phyloP scores from a whole-genome alignment of 1,140 invertebrate species.

The Tetramorium simillimum region DNA sequence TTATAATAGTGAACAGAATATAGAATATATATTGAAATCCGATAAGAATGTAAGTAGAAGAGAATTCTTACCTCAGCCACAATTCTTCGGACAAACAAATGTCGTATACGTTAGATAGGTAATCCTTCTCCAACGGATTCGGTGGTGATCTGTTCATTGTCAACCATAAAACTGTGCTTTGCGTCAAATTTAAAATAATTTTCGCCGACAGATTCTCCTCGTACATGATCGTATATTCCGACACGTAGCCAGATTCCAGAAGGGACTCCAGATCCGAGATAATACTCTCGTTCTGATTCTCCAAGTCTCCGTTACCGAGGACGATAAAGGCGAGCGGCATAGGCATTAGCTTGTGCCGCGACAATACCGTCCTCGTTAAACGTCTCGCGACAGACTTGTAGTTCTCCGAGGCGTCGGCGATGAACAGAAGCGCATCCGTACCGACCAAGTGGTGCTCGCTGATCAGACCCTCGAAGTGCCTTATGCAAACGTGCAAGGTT shows the following conservation, averaged over 20 bases:
- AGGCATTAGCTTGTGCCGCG: conserved; percentile 78
- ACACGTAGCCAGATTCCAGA: conserved; percentile 79
- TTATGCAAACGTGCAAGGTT: conserved; percentile 78
- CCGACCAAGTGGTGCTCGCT: conserved; percentile 75
- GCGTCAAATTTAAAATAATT: conserved; percentile 83
- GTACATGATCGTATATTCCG: conserved; percentile 78
- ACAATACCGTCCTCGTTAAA: conserved; percentile 78
- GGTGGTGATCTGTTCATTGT: conserved; percentile 85
- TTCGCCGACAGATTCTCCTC: conserved; percentile 83
- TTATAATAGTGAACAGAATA: conserved; percentile 32
- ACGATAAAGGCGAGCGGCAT: conserved; percentile 79
- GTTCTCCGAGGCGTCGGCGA: conserved; percentile 75
- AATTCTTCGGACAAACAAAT: conserved; percentile 88
- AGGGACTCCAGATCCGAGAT: conserved; percentile 71
- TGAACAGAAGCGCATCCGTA: conserved; percentile 79
- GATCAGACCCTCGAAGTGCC: conserved; percentile 77
- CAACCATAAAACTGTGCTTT: conserved; percentile 87
- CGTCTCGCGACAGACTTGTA: conserved; percentile 67
- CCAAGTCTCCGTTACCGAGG: conserved; percentile 63
- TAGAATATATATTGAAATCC: not conserved
- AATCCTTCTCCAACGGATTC: conserved; percentile 87
- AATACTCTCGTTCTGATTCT: conserved; percentile 54
- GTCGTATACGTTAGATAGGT: conserved; percentile 86
- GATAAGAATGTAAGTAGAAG: not conserved
- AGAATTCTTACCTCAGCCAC: conserved; percentile 85